Base-by-base conservation (phyloP, 2,888 invertebrate genomes). In the Choristoneura rosaceana region DNA sequence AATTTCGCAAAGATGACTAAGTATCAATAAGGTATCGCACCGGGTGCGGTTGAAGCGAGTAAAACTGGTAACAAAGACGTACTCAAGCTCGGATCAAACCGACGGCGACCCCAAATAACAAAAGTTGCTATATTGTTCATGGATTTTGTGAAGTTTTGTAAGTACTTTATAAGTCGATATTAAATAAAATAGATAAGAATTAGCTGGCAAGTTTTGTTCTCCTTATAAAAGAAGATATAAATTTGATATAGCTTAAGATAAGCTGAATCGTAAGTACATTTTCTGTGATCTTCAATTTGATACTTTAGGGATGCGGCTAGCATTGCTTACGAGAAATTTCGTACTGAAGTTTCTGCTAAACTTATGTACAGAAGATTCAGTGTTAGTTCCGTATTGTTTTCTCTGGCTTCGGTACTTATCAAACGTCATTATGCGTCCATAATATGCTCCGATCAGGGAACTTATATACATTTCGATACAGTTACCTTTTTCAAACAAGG, bases 101-200 rank as follows among this genome's bases (percentile, higher is more conserved):
- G 65, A 60, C 58, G 45, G 41, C 52, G 66, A 67, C 67, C 70
- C 70, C 66, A 74, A 67, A 62, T 71, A 71, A 70, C 70, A 59
- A 62, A 74, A 70, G 66, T 66, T 66, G 67, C 68, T 67, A 41
- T 70, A 74, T 74, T 74, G 70, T 74, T 74, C 50, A 66, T 67
- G 67, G 70, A 66, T 69, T 66, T 67, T 65, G 47, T 61, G 15
- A 64, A 73, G 64, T 73, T 73, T 41, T 43, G 50, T 64, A 63
- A 73, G 50, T 73, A n/a, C 43, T 73, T 58, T 67, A 66, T 67
- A 63, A 63, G 60, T 3, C 50, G 3, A 66, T 52, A 66, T 65
- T 70, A 64, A 50, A 33, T 64, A 47, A 64, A 47, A 64, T 59
- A 47, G 38, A 38, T 59, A 47, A 15, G 34, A 55, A 71, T 66